Base-by-base conservation (phyloP, 2,888 invertebrate species). In the Copidosoma aretas region DNA sequence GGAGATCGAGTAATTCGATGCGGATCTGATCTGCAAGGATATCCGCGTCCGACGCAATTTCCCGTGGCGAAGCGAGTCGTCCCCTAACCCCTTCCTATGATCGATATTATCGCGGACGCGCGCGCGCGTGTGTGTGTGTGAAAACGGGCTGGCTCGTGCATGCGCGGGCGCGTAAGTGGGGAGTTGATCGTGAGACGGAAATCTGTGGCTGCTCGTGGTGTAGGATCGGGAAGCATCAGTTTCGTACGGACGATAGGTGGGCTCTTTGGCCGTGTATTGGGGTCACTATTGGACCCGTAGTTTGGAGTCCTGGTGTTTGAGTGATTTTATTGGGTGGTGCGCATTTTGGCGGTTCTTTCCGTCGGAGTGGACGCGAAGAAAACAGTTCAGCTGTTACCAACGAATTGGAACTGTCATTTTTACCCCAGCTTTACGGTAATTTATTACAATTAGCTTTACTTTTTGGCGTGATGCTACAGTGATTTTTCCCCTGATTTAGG, bases 11-110 rank as follows among this genome's bases (percentile, higher is more conserved):
- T 32, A 32, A 32, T 32, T 32, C 19, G 24, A 25, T 60, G 58
- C 25, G 53, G 41, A 62, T 61, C 53, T 64, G 75, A 75, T 75
- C 74, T 63, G 21, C 43, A 46, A 76, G 76, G 75, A 77, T 76
- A 76, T 77, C 76, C 77, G 74, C 43, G 71, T 73, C 73, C 73
- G 71, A 59, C 60, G 59, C 68, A 68, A 76, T 77, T 74, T 76
- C 76, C 76, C 60, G 56, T 32, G 56, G 54, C 61, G 60, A 59
- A 57, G 32, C 63, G 61, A 53, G 64, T 19, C 57, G 8, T 32
- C 32, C 32, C 32, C 32, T 32, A 32, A 32, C 32, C 32, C 32
- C 32, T 32, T 32, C 32, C 32, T 32, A 32, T 32, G 57, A 53
- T 56, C 56, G 43, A 63, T 63, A 24, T 17, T 4, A 49, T n/a